Evolutionary conservation across 2,113 vertebrate genomes (phyloP).

Genomic region (Tylochromis polylepis): DNA sequence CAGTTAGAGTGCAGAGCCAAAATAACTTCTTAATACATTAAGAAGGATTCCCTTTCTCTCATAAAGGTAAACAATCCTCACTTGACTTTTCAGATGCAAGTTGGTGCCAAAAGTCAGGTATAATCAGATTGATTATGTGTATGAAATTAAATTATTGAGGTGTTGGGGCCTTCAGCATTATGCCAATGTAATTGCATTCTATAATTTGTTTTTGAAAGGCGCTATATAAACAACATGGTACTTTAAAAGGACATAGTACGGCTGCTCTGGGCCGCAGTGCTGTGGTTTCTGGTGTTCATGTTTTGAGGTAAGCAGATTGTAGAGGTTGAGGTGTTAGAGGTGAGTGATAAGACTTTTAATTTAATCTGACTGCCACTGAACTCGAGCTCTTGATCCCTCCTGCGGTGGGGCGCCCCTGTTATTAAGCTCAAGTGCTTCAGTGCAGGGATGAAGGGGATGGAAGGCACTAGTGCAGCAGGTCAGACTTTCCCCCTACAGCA

Average conservation of each 20-base stretch:
- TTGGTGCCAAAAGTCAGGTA: neutral
- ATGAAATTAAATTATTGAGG: neutral
- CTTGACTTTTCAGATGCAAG: neutral
- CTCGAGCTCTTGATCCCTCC: conserved; percentile 13
- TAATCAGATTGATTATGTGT: neutral
- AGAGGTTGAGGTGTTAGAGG: neutral
- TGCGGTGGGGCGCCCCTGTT: neutral
- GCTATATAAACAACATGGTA: neutral
- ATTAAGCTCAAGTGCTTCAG: conserved; percentile 32
- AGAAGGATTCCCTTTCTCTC: neutral
- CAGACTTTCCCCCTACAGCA: conserved; percentile 3
- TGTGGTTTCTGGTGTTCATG: neutral
- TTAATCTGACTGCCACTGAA: neutral
- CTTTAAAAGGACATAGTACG: neutral
- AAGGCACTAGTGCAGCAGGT: neutral
- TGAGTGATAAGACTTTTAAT: conserved; percentile 31
- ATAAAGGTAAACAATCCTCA: neutral
- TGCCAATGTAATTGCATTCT: neutral
- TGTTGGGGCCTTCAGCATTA: neutral
- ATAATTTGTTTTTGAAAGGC: neutral
- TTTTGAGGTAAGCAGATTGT: neutral
- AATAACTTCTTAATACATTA: neutral
- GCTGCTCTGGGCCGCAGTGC: accelerated
- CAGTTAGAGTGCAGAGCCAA: neutral
- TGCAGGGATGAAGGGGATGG: conserved; percentile 5